Percentiles rank a stretch among this genome's conserved stretches.
phyloP scores from a whole-genome alignment of 2,113 vertebrate genomes.

The Apus apus region DNA sequence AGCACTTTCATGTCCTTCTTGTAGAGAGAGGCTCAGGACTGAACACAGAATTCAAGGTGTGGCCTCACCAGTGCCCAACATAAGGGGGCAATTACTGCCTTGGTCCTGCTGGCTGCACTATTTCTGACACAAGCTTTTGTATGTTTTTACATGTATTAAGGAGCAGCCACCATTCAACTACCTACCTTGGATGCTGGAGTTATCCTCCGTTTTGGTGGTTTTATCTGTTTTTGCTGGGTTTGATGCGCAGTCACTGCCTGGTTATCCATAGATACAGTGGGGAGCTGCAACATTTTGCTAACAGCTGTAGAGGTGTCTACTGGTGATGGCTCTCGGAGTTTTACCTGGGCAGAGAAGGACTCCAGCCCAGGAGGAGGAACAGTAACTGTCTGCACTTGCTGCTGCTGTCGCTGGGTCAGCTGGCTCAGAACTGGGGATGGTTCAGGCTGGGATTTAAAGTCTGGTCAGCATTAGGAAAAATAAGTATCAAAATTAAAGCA shows the following conservation, averaged over 20 bases:
- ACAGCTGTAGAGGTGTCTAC: slow-evolving; percentile 71
- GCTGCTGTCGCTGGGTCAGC: slow-evolving; percentile 87
- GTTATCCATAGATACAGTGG: slow-evolving; percentile 71
- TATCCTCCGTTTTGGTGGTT: slow-evolving; percentile 85
- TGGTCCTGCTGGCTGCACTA: too few relatives aligned
- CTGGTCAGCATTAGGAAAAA: slow-evolving; percentile 61
- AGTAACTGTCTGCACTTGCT: slow-evolving; percentile 71
- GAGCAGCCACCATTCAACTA: neutral
- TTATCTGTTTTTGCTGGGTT: slow-evolving; percentile 86
- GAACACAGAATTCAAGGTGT: too few relatives aligned
- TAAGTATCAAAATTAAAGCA: neutral
- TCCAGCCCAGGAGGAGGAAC: slow-evolving; percentile 81
- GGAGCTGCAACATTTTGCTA: slow-evolving; percentile 80
- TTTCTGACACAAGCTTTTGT: neutral
- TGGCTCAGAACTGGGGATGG: slow-evolving; percentile 95
- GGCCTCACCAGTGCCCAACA: too few relatives aligned
- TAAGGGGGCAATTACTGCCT: too few relatives aligned
- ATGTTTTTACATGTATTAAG: accelerated
- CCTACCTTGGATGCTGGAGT: slow-evolving; percentile 89
- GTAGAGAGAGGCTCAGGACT: too few relatives aligned
- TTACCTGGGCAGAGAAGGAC: slow-evolving; percentile 77
- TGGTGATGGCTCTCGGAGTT: slow-evolving; percentile 68
- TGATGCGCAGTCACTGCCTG: slow-evolving; percentile 72
- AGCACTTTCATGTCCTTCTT: neutral
- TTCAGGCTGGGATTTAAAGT: slow-evolving; percentile 93